Evolutionary conservation across 2,797 vertebrate species (phyloP).

Genomic region (Myripristis murdjan): DNA sequence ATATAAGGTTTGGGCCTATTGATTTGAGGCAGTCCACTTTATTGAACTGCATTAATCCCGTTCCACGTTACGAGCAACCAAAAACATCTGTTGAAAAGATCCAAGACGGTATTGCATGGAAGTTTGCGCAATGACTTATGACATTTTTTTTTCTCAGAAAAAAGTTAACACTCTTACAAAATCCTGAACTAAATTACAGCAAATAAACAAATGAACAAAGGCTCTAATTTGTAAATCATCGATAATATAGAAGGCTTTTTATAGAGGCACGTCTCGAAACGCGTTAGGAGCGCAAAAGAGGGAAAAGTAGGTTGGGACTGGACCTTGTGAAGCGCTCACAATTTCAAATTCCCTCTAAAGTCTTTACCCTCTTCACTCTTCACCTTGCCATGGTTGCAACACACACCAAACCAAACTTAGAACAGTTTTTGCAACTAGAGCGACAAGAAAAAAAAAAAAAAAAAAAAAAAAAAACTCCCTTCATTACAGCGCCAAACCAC

Average conservation of each 20-base stretch:
- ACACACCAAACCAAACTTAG: too few relatives aligned
- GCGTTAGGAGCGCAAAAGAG: not conserved
- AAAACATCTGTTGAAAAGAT: constrained; percentile 2
- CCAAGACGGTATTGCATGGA: not conserved
- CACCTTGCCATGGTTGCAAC: not conserved
- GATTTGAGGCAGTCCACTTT: constrained; percentile 12
- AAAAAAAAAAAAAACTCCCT: too few relatives aligned
- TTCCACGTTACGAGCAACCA: not conserved
- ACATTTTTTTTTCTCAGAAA: not conserved
- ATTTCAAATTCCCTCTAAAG: not conserved
- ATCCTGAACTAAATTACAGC: too few relatives aligned
- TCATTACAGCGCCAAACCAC: not conserved
- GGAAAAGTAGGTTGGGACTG: not conserved
- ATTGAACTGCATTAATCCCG: constrained; percentile 1
- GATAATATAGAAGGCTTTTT: not conserved
- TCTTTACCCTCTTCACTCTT: not conserved
- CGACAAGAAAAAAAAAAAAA: too few relatives aligned
- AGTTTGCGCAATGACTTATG: not conserved
- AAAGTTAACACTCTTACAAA: not conserved
- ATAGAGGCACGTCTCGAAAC: not conserved
- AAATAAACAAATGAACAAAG: fast-evolving
- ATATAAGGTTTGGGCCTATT: constrained; percentile 19
- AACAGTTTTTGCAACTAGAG: not conserved
- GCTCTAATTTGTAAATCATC: not conserved
- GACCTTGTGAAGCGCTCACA: not conserved